Percentiles rank a stretch among this genome's conserved stretches.
These are phyloP conservation scores for Esperia sulphurella DNA, from an alignment of 2,888 invertebrate genomes.

Conservation along the genomic window DNA sequence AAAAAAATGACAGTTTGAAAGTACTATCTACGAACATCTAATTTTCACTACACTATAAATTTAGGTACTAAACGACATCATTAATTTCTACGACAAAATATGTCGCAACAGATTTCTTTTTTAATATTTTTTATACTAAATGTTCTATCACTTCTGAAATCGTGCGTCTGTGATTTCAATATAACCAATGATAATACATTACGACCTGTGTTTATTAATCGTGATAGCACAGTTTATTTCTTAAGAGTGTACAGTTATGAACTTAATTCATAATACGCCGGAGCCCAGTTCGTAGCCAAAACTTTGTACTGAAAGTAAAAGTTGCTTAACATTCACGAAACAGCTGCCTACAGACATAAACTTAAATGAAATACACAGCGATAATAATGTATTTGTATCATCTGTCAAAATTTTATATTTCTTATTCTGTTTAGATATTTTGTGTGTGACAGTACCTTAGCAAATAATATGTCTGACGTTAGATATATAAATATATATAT, in stretches of 20 bases:
- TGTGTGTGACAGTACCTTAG: no score
- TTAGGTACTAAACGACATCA: not conserved
- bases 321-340: no score
- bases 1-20: constrained; percentile 23
- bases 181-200: not conserved
- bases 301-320: not conserved
- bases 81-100: not conserved
- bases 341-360: no score
- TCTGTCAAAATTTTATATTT: not conserved
- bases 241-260: not conserved
- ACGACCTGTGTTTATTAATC: not conserved
- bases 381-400: not conserved
- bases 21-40: constrained; percentile 6
- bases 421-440: no score
- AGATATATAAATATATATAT: no score
- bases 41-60: constrained; percentile 1
- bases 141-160: not conserved
- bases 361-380: no score
- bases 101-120: not conserved
- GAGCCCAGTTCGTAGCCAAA: not conserved
- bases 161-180: not conserved
- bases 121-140: not conserved
- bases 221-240: constrained; percentile 1
- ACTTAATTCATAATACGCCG: not conserved
- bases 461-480: no score